phyloP scores from a whole-genome alignment of 2,797 vertebrate genomes.

The Scleropages formosus region DNA sequence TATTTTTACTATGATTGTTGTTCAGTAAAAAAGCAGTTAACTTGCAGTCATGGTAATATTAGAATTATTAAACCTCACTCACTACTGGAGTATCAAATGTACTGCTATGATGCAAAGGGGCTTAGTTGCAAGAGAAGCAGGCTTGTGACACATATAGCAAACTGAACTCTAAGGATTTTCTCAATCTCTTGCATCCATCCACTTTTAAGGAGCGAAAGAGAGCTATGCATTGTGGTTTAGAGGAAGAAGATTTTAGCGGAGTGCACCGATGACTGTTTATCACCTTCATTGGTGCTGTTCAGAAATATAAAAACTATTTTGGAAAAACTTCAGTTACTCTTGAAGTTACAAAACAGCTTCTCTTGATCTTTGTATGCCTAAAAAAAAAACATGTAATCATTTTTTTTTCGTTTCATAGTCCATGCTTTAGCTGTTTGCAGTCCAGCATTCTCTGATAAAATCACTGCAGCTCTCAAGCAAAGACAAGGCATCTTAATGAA shows the following conservation, averaged over 20 bases:
- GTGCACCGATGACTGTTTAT: no score
- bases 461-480: background rate
- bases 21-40: no score
- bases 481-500: background rate
- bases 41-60: no score
- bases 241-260: background rate
- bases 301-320: no score
- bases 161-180: background rate
- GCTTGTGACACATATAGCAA: background rate
- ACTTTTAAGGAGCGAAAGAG: background rate
- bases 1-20: background rate
- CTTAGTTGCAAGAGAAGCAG: no score
- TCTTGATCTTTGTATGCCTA: no score
- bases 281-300: no score
- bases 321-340: no score
- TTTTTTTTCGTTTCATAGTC: no score
- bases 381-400: no score
- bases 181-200: background rate
- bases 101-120: no score
- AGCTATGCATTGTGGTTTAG: background rate
- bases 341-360: no score
- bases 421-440: constrained; percentile 13
- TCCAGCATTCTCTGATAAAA: constrained; percentile 20
- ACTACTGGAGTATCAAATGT: background rate
- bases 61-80: background rate